Evolutionary conservation across 2,888 invertebrate species (phyloP), one percentile per base, ranked within the genome.

Genomic region (Notodonta dromedarius): DNA sequence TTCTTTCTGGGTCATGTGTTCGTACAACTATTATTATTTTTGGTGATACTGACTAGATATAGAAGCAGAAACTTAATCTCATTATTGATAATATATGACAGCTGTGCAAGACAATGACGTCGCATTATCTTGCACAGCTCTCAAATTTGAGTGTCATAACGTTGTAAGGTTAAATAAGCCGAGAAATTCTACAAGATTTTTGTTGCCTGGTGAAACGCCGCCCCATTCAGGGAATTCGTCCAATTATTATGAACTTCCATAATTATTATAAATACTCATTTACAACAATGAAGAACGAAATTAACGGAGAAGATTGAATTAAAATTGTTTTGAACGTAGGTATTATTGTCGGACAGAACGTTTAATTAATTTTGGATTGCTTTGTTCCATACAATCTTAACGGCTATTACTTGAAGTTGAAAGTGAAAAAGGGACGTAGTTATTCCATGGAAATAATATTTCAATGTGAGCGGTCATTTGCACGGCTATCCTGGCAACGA

Each of bases 321-420:
- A 78, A 78, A 78, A 70, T 72, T 70, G 73, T 73, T 77, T 65
- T 66, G 69, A 63, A 35, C 35, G 35, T 35, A 69, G 73, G 70
- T 24, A 78, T 55, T 55, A 55, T 82, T 82, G 82, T 82, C 74
- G 65, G 68, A 74, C 70, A 72, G 71, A 73, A 69, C 70, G 70
- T 73, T 78, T 82, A 84, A 84, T 84, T 79, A 82, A 81, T 82
- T 80, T 79, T 73, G 72, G 78, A 80, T 80, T 74, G 78, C 80
- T 79, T 73, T 73, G 66, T 69, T 74, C 68, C 71, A 68, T 63
- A 73, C 68, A 71, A 73, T 69, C 58, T 63, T 56, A 64, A 69
- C 70, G 62, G 58, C 65, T 69, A 61, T 71, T 67, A 71, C 61
- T 46, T 24, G 63, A 70, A 71, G 69, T 76, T 71, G 65, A 65